Conservation (phyloP, 92 coral and sea anemone genomes). For the Porites rus region DNA sequence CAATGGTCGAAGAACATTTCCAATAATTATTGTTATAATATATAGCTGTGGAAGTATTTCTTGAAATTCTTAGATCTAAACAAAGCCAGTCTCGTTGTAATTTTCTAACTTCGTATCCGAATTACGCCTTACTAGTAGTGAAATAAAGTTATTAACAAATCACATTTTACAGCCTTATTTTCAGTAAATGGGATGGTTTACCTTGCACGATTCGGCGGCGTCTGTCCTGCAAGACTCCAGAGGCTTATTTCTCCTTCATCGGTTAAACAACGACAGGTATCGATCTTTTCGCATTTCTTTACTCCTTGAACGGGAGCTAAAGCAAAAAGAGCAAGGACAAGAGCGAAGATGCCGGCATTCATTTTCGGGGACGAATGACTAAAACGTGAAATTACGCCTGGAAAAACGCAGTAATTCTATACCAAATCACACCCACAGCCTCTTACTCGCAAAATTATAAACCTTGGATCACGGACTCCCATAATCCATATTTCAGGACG, state of each 20-base stretch:
- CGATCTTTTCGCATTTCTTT: constrained; percentile 60
- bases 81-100: too few species aligned
- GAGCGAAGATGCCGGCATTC: not conserved
- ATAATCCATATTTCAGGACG: not conserved
- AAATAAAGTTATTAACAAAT: too few species aligned
- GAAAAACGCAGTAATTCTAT: not conserved
- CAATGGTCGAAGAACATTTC: too few species aligned
- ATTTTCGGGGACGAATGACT: not conserved
- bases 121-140: too few species aligned
- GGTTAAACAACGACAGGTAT: constrained; percentile 66
- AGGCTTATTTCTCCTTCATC: constrained; percentile 73
- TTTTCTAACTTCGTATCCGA: too few species aligned
- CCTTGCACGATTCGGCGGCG: constrained; percentile 25
- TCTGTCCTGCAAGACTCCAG: constrained; percentile 61
- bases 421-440: not conserved
- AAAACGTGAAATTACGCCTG: not conserved
- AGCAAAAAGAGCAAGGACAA: not conserved
- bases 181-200: not conserved
- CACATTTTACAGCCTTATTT: not conserved
- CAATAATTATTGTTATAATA: too few species aligned
- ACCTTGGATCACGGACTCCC: not conserved
- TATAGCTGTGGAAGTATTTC: too few species aligned
- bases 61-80: too few species aligned
- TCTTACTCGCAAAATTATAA: not conserved
- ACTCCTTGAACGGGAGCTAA: constrained; percentile 24